Base-by-base conservation (phyloP, 2,113 vertebrate species). In the Periophthalmus modestus region DNA sequence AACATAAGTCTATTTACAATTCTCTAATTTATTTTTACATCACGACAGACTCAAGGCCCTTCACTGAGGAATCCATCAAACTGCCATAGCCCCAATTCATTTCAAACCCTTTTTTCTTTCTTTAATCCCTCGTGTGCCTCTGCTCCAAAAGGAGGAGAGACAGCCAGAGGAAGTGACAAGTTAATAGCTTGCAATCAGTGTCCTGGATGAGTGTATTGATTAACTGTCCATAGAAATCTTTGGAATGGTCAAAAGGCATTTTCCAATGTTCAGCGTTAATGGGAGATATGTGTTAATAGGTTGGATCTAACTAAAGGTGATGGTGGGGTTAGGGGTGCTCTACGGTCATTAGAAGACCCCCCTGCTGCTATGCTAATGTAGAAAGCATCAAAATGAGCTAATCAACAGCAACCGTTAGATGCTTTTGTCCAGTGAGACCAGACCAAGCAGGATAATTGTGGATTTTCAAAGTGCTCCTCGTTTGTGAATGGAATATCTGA, bases 1-100 rank as follows among this genome's bases (percentile, higher is more conserved):
- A 57, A 43, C 75, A 81, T 61, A 47, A 68, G 62, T 93, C 94
- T 91, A 92, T 95, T 95, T 94, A 93, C 93, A 69, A 80, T 69
- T 61, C n/a, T 69, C 78, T 74, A 70, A 88, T 86, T 89, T 85
- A 88, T 89, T 85, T 78, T 87, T 78, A n/a, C 62, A 65, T 39
- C 62, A 21, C 68, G 79, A 77, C 80, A 77, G 75, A 90, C 79
- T 83, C 90, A 11, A 54, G 83, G 83, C 76, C 86, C 79, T 61
- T 19, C 68, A 6, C 82, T 50, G 87, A 74, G 79, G 79, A 76
- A 78, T 89, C 86, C 48, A 61, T 88, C 89, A 86, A 71, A 73
- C 36, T 89, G 82, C 87, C 86, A 81, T 71, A 74, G 72, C 80
- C 66, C 68, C 73, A 71, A 72, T 81, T 81, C 75, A 67, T 87